phyloP scores from a whole-genome alignment of 2,113 vertebrate genomes.

The Varanus komodoensis region DNA sequence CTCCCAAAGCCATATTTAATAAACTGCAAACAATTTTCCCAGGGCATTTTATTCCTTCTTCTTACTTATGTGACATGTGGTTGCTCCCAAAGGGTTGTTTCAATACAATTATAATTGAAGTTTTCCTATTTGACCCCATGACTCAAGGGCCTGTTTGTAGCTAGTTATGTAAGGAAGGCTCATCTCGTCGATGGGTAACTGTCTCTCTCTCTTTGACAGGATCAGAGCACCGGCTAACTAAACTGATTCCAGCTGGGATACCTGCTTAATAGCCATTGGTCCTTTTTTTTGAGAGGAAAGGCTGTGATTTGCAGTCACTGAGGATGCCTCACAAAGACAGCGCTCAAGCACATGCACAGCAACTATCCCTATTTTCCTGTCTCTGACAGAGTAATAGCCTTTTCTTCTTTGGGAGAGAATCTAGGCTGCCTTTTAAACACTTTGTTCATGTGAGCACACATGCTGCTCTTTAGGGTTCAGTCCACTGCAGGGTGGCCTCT shows the following conservation, averaged over 20 bases:
- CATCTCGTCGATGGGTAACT: background rate
- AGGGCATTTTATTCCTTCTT: background rate
- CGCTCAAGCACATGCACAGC: background rate
- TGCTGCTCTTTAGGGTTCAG: too few species aligned
- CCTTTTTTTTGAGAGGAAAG: background rate
- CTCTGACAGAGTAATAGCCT: background rate
- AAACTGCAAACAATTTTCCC: background rate
- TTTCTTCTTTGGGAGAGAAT: background rate
- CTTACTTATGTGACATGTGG: background rate
- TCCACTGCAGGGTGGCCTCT: too few species aligned
- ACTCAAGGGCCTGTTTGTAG: background rate
- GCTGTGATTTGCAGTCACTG: too few species aligned
- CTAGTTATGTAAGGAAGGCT: background rate
- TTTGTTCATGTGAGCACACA: background rate
- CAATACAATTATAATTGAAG: conserved; percentile 13
- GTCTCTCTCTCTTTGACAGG: background rate
- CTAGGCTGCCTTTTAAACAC: background rate
- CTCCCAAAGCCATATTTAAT: background rate
- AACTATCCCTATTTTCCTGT: background rate
- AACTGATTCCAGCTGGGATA: background rate
- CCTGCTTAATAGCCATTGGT: background rate
- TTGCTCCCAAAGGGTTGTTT: background rate
- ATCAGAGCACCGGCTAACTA: background rate
- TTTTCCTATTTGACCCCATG: background rate
- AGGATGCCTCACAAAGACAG: background rate